Evolutionary conservation across 2,113 vertebrate species (phyloP).

Genomic region (Crotalus tigris): DNA sequence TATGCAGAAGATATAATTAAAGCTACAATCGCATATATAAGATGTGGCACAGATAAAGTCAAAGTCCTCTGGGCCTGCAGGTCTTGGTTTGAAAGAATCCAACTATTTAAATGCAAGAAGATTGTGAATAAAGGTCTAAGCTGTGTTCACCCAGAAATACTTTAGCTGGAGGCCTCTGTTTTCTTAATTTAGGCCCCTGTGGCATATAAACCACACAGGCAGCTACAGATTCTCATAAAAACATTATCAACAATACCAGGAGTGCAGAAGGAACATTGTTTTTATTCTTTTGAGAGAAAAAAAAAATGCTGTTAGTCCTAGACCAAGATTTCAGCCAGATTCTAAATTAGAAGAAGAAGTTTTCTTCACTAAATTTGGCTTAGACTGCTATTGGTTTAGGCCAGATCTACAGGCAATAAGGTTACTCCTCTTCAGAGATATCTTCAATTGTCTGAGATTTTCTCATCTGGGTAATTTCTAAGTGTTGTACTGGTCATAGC

Average conservation of each 20-base stretch:
- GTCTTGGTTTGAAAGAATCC: neutral
- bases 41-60: neutral
- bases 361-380: neutral
- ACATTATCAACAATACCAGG: neutral
- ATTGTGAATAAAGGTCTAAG: slow-evolving; percentile 18
- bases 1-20: neutral
- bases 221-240: slow-evolving; percentile 6
- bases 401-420: neutral
- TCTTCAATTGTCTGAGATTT: neutral
- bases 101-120: slow-evolving; percentile 1
- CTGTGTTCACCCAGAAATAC: neutral
- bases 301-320: slow-evolving; percentile 27
- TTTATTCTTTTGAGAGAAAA: neutral
- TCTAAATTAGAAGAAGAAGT: neutral
- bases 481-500: neutral
- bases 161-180: neutral
- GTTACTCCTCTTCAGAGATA: neutral
- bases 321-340: slow-evolving; percentile 7
- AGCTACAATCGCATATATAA: neutral
- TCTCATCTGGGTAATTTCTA: neutral
- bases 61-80: neutral
- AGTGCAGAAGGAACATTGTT: neutral
- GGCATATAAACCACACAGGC: neutral
- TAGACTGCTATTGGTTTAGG: neutral
- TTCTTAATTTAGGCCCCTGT: neutral